These are phyloP conservation scores for Apodemia mormo DNA, from an alignment of 2,888 invertebrate genomes.

Conservation along the genomic window DNA sequence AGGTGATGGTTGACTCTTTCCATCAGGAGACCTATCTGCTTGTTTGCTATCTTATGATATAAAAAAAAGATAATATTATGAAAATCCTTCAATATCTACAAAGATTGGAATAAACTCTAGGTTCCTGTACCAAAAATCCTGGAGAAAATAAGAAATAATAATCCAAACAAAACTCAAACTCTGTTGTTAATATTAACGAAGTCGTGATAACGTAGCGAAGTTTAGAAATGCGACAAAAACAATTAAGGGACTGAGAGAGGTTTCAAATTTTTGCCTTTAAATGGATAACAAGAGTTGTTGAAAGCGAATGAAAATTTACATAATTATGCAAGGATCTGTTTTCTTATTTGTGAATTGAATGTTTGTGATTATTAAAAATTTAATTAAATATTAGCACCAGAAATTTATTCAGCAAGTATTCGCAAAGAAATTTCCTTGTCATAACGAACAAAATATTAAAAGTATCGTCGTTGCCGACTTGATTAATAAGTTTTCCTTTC, in stretches of 20 bases:
- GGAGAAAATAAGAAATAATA: not conserved
- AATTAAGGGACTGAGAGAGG: slow-evolving; percentile 22
- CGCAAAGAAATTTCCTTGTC: not conserved
- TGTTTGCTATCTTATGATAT: too few species aligned
- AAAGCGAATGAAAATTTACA: slow-evolving; percentile 27
- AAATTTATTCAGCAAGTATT: not conserved
- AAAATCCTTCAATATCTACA: too few species aligned
- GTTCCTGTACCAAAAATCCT: not conserved
- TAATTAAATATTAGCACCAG: slow-evolving; percentile 10
- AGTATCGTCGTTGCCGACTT: not conserved
- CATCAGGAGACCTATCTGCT: too few species aligned
- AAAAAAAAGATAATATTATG: too few species aligned
- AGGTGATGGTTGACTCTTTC: too few species aligned
- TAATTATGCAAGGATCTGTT: slow-evolving; percentile 27
- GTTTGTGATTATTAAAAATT: slow-evolving; percentile 18
- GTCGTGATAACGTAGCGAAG: slow-evolving; percentile 19
- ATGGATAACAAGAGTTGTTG: slow-evolving; percentile 24
- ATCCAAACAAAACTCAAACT: slow-evolving; percentile 2
- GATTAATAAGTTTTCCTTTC: not conserved
- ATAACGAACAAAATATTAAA: not conserved
- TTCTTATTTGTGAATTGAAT: slow-evolving; percentile 21
- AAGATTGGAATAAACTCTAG: too few species aligned
- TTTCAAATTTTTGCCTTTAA: slow-evolving; percentile 25
- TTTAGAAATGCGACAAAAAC: slow-evolving; percentile 22
- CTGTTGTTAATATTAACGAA: slow-evolving; percentile 5